phyloP scores from a whole-genome alignment of 2,888 invertebrate species.

The Macaria liturata region DNA sequence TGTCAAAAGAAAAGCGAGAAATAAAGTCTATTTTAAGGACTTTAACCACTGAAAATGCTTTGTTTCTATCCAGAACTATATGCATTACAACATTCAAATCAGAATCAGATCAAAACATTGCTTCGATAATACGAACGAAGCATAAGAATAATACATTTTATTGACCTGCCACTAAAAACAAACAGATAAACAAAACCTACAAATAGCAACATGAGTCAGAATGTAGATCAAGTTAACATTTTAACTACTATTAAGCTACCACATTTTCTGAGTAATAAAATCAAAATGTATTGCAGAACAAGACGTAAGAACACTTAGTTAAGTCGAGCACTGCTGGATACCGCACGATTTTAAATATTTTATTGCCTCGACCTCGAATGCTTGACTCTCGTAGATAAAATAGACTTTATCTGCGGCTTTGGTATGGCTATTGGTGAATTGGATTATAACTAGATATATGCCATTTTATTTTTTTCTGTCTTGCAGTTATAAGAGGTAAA shows the following conservation, averaged over 20 bases:
- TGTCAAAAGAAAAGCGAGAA: too few species aligned
- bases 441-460: too few species aligned
- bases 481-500: too few species aligned
- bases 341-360: conserved; percentile 65
- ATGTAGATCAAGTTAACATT: conserved; percentile 29
- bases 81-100: too few species aligned
- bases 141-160: too few species aligned
- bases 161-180: background rate
- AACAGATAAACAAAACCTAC: conserved; percentile 2
- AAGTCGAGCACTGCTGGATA: conserved; percentile 64
- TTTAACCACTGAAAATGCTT: too few species aligned
- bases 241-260: conserved; percentile 29
- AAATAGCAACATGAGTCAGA: conserved; percentile 10
- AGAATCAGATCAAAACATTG: too few species aligned
- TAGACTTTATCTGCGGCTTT: conserved; percentile 14
- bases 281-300: conserved; percentile 47
- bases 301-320: conserved; percentile 60
- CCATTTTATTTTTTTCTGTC: too few species aligned
- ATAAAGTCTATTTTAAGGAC: too few species aligned
- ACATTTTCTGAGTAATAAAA: conserved; percentile 36
- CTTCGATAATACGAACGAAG: too few species aligned
- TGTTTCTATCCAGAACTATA: too few species aligned
- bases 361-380: conserved; percentile 29
- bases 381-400: conserved; percentile 20
- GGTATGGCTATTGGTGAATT: too few species aligned